Base-by-base conservation (phyloP, 2,113 vertebrate genomes). In the Ictalurus furcatus region DNA sequence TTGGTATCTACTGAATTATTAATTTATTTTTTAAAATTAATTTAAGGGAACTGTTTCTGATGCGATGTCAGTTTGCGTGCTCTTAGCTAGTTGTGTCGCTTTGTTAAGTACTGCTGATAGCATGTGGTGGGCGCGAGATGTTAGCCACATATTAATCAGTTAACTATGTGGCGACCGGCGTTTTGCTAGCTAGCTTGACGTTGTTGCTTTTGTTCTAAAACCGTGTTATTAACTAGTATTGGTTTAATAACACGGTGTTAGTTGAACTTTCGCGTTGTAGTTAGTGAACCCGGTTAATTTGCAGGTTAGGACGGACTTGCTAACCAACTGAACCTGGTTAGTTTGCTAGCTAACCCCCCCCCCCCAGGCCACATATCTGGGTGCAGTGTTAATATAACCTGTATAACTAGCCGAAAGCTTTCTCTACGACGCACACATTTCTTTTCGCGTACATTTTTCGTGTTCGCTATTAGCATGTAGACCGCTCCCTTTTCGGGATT, bases 91-190 rank as follows among this genome's bases (percentile, higher is more conserved):
- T 84, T 84, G 81, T 63, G 58, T 28, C 2, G 81, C 81, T 84
- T 84, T 84, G 81, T 84, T 84, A 63, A 63, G n/a, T 84, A 23
- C 56, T 25, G 58, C 81, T 84, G 58, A 61, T 84, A 84, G 81
- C 81, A 84, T 84, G 81, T 84, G 81, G 58, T 84, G 81, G 81
- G 81, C 81, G 81, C 81, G 58, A 84, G 81, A 63, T 44, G 58
- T 63, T 84, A 63, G 81, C 81, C 21, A 6, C 37, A 16, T 84
- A 63, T 84, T 84, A 84, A 84, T 28, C 81, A 63, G 56, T 40
- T 28, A 84, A 84, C 81, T 83, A 58, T 82, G 56, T 83, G 81
- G n/a, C 34, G 40, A 6, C 81, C 81, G 58, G 81, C 56, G 3
- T 37, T 19, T 13, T 13, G 30, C 58, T 40, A 59, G 56, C 56